Base-by-base conservation (phyloP, 2,888 invertebrate genomes). In the Tupiocoris notatus region DNA sequence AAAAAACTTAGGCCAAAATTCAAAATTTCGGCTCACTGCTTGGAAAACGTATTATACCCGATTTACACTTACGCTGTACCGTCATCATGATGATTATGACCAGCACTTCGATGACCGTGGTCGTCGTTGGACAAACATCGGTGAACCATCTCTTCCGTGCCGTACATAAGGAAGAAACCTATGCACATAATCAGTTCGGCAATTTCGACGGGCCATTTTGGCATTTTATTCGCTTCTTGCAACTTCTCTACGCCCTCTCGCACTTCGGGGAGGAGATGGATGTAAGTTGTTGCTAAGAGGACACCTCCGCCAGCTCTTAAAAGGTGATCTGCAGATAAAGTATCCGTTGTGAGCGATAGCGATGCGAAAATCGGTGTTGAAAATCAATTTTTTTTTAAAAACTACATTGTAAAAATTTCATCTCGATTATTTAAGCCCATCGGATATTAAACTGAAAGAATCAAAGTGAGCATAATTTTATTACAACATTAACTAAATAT, bases 281-380 rank as follows among this genome's bases (percentile, higher is more conserved):
- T 82, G 82, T 89, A 89, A 3, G 88, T 88, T 9, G 90, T 90
- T 81, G 88, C 88, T 16, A 90, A 84, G 22, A 90, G 84, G 6
- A 90, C 89, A 12, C 90, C 90, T 17, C 89, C 89, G 7, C 89
- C 89, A 81, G 89, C 89, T 81, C 88, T 88, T 61, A 89, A 84
- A 71, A 89, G 82, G 64, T 66, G 75, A 25, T 75, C 75, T 73
- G 63, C 12, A 16, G 56, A n/a, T n/a, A n/a, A n/a, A n/a, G n/a
- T n/a, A n/a, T n/a, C n/a, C n/a, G n/a, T n/a, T n/a, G n/a, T n/a
- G n/a, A n/a, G n/a, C n/a, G n/a, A n/a, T n/a, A n/a, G n/a, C n/a
- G n/a, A n/a, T n/a, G n/a, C n/a, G n/a, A n/a, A n/a, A n/a, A n/a
- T n/a, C n/a, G n/a, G n/a, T n/a, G n/a, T n/a, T n/a, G n/a, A n/a